Base-by-base conservation (phyloP, 1,140 invertebrate species). In the Rhynchophorus ferrugineus region DNA sequence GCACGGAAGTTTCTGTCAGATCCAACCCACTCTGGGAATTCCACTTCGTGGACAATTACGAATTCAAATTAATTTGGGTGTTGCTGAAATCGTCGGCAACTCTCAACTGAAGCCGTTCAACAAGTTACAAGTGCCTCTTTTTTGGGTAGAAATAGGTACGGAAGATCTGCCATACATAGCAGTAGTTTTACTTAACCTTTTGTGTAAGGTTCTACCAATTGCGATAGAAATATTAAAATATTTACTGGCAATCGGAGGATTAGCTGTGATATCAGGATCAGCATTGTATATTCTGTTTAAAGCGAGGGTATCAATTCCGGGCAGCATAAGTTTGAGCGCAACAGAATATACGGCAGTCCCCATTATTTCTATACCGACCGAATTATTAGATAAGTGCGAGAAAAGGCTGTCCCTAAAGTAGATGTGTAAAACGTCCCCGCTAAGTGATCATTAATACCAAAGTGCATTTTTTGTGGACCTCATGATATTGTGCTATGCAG, bases 51-150 rank as follows among this genome's bases (percentile, higher is more conserved):
- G 78, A 0, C 70, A 73, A 20, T 75, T 82, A 9, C 76, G 77
- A 11, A 60, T 85, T 14, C 85, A 87, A 66, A 73, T 81, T 21
- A 87, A 84, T 65, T 66, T 85, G n/a, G 69, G 82, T 2, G 73
- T 85, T 56, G 66, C 74, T 3, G 62, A 78, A 6, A 75, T 78
- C 0, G 69, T 57, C 9, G 79, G 75, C 44, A 83, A 80, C 60
- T 55, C 61, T 0, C 66, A 71, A 34, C 73, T 79, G 17, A 63
- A 58, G 2, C 67, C 69, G 9, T 85, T 85, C 59, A 78, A 81
- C 54, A 70, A 75, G 42, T 61, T 82, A 17, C 73, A 76, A 0
- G 37, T 87, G 21, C 84, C 85, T 0, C 63, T 86, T 9, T 75
- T 82, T 3, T 84, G 83, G 79, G 65, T 77, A 0, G 78, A 83